Evolutionary conservation across 1,140 invertebrate species (phyloP).

Genomic region (Glossosoma conforme): DNA sequence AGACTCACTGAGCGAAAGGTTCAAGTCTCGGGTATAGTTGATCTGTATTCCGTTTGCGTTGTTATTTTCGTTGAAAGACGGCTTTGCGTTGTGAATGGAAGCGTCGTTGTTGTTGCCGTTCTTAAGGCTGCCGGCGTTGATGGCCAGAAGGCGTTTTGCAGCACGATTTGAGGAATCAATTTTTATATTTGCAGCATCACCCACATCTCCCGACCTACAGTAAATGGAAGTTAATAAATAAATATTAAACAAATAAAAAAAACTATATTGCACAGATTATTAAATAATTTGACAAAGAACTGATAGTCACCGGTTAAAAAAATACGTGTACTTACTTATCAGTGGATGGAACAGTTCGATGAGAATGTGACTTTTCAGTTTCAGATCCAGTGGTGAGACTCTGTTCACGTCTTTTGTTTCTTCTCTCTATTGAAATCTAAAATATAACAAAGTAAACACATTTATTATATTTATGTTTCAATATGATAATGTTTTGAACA

Average conservation of each 20-base stretch:
- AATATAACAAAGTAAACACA: constrained; percentile 19
- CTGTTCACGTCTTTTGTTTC: constrained; percentile 53
- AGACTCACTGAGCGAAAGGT: constrained; percentile 18
- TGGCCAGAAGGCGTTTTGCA: constrained; percentile 8
- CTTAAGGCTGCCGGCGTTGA: constrained; percentile 6
- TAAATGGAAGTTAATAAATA: constrained; percentile 9
- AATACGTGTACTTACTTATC: constrained; percentile 43
- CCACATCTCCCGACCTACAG: constrained; percentile 21
- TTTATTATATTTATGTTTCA: not conserved
- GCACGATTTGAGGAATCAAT: constrained; percentile 10
- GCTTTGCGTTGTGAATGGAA: constrained; percentile 2
- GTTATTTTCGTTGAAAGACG: constrained; percentile 15
- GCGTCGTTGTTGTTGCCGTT: constrained; percentile 13
- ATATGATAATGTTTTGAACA: too few species aligned
- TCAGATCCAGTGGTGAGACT: constrained; percentile 64
- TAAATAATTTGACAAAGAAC: too few species aligned
- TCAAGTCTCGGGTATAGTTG: constrained; percentile 12
- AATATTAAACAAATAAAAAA: not conserved
- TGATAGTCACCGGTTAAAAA: too few species aligned
- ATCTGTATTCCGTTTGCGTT: constrained; percentile 12
- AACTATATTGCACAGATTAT: not conserved
- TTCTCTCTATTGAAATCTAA: constrained; percentile 51
- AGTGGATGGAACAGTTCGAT: constrained; percentile 48
- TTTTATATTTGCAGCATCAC: constrained; percentile 22
- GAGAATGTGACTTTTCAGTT: constrained; percentile 67